Evolutionary conservation across 2,113 vertebrate genomes (phyloP), one percentile per base, ranked within the genome.

Genomic region (Psilopogon haemacephalus): DNA sequence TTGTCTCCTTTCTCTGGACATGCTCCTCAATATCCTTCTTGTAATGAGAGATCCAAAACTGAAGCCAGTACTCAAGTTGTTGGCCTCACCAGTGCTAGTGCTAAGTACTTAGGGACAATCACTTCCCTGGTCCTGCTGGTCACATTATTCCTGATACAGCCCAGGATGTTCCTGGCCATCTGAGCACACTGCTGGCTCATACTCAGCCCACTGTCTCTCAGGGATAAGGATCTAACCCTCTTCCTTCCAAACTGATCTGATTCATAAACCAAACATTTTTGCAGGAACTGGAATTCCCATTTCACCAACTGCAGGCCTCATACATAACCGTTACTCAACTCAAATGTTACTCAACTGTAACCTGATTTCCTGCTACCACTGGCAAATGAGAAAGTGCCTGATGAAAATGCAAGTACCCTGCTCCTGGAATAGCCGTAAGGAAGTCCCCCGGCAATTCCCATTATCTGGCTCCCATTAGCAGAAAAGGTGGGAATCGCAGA

Each of bases 351-450:
- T 42, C 42, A 82, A 37, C 28, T 62, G 15, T 40, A 75, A 79
- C 38, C 21, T 69, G 42, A 27, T 23, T 92, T 71, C 55, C 58
- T 37, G 70, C 27, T 55, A 60, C 54, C 20, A 30, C 35, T 59
- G 70, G 40, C 50, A 85, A 76, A 87, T 63, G 87, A 91, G 59
- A 91, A 88, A 88, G 71, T 85, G 87, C 87, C 91, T 89, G 89
- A 93, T 26, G 10, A 91, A 95, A 95, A 91, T 55, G 64, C 59
- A 72, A 96, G 87, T 67, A 91, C 75, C 82, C 94, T 95, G 91
- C 82, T 93, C 87, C 87, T 79, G 68, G 21, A 78, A 86, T 7
- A 94, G 84, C 56, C 92, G 84, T 78, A 86, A 80, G 68, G 83
- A 88, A 92, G 74, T 63, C 82, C 89, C 89, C 63, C 55, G 58